Evolutionary conservation across 2,797 vertebrate genomes (phyloP), one percentile per base, ranked within the genome.

Genomic region (Trachops cirrhosus): DNA sequence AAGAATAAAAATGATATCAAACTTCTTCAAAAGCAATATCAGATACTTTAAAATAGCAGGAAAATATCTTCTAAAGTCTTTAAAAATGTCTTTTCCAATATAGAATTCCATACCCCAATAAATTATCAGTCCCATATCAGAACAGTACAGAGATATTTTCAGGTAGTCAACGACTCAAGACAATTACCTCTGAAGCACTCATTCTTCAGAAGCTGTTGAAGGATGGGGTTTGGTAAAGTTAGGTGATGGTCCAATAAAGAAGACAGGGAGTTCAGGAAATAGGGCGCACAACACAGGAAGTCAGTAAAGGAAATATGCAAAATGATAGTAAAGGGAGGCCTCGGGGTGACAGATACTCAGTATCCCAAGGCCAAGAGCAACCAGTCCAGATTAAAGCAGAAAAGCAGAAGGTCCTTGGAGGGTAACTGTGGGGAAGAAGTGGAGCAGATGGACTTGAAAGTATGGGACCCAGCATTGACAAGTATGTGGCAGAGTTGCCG

Each of bases 51-150:
- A 90, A 37, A 48, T 14, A 91, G 48, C 39, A 91, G 26, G 82
- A 29, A 87, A 91, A 75, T 59, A 39, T 8, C 18, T 46, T 84
- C 64, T 82, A 94, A 77, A 87, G 83, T 94, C 50, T 83, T 11
- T 52, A 87, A 86, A 41, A 93, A 94, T 85, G 77, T 67, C 15
- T 85, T 79, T 84, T 89, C 62, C 64, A 91, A 87, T 67, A 75
- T 86, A 89, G 79, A 95, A 91, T 86, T 93, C 52, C 73, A 62
- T 46, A 86, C 7, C 32, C 91, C 86, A 79, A 92, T 83, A 93
- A 84, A 91, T 39, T 75, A 75, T 68, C 34, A 87, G 21, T 50
- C 48, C 93, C 41, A 64, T 94, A 48, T 84, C 41, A 68, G 34
- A 92, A 29, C 2, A 78, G 24, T 59, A 62, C 32, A 73, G 34